Conservation (phyloP, 2,113 vertebrate genomes). For the Myotis davidii region DNA sequence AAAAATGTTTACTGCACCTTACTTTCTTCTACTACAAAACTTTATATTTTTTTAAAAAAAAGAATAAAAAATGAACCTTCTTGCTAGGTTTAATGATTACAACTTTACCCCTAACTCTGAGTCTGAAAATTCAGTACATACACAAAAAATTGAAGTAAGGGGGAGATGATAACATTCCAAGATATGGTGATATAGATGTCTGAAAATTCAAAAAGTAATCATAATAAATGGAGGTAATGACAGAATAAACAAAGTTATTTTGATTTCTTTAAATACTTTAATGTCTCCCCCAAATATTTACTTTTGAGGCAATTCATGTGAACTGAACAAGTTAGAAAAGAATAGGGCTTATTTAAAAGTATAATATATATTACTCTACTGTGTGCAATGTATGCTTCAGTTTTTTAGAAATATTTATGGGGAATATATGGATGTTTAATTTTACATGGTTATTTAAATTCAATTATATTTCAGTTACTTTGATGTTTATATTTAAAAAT, state of each 20-base stretch:
- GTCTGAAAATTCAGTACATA: not conserved
- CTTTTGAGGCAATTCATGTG: not conserved
- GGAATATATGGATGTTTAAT: not conserved
- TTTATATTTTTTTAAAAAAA: not conserved
- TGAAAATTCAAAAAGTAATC: not conserved
- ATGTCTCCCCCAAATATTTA: not conserved
- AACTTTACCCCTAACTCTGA: not conserved
- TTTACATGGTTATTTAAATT: not conserved
- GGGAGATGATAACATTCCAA: not conserved
- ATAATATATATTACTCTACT: not conserved
- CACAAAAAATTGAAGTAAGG: not conserved
- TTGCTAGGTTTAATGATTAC: not conserved
- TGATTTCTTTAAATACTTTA: not conserved
- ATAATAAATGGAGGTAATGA: not conserved
- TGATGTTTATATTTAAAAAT: not conserved
- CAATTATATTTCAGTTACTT: not conserved
- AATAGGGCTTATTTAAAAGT: not conserved
- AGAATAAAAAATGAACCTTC: not conserved
- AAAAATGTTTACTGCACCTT: not conserved
- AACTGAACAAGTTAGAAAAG: not conserved
- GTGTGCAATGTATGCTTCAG: not conserved
- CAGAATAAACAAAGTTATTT: not conserved
- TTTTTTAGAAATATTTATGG: not conserved
- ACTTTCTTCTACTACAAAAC: not conserved
- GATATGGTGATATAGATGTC: accelerated